A percentile compares a stretch with the other conserved stretches of the same genome.
phyloP scores from a whole-genome alignment of 1,140 invertebrate genomes.

The Dendroctonus ponderosae region DNA sequence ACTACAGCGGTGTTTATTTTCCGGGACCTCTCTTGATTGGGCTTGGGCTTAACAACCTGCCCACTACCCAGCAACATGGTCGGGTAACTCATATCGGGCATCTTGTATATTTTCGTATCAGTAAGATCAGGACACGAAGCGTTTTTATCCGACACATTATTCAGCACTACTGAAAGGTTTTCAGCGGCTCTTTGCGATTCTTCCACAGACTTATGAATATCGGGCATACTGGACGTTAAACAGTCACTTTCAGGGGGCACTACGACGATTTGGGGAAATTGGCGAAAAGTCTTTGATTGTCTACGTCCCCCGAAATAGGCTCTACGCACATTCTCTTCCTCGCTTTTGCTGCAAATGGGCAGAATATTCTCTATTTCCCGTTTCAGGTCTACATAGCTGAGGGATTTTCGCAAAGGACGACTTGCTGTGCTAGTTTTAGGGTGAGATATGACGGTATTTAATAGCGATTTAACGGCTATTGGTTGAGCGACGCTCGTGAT shows the following conservation, averaged over 20 bases:
- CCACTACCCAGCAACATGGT: too few species aligned
- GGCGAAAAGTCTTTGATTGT: slow-evolving; percentile 39
- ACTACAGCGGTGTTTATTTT: slow-evolving; percentile 2
- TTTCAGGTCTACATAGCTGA: slow-evolving; percentile 46
- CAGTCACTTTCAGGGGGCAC: slow-evolving; percentile 41
- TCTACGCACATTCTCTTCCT: slow-evolving; percentile 14
- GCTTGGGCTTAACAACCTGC: neutral
- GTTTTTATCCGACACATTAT: slow-evolving; percentile 40
- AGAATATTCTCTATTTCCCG: slow-evolving; percentile 45
- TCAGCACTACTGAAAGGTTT: slow-evolving; percentile 20
- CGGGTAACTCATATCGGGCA: neutral
- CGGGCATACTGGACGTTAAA: slow-evolving; percentile 41
- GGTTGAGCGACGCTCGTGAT: neutral
- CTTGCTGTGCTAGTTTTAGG: neutral
- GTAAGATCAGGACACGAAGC: slow-evolving; percentile 44
- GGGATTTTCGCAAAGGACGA: slow-evolving; percentile 40
- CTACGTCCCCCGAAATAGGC: slow-evolving; percentile 24
- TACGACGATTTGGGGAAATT: slow-evolving; percentile 44
- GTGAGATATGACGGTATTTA: slow-evolving; percentile 3
- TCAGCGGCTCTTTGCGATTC: slow-evolving; percentile 4
- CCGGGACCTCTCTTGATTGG: slow-evolving; percentile 9
- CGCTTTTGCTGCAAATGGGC: slow-evolving; percentile 37
- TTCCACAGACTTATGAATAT: slow-evolving; percentile 20
- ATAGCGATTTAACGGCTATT: neutral
- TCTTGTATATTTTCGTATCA: slow-evolving; percentile 30